Evolutionary conservation across 1,140 invertebrate genomes (phyloP), one percentile per base, ranked within the genome.

Genomic region (Drosophila sucinea): DNA sequence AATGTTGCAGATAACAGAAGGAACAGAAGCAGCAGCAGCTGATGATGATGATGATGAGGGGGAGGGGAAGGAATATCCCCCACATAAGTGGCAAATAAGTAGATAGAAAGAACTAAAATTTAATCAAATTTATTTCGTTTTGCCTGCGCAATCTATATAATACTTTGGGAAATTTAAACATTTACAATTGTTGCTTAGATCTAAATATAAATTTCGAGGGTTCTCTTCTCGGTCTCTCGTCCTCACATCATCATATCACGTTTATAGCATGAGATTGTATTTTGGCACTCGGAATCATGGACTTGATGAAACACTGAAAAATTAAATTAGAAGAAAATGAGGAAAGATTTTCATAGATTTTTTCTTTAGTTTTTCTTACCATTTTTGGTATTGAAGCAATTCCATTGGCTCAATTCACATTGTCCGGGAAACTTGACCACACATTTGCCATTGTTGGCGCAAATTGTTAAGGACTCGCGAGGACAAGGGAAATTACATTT

Each of bases 381-480:
- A 54, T 89, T 90, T 55, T 84, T 89, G 74, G 85, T 81, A 55
- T 90, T 90, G 47, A 90, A 90, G 55, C 85, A 90, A n/a, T 90
- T 90, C 81, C 86, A 90, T 54, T 85, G 65, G 41, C 68, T 81
- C 8, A 90, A 70, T 56, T 90, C 79, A 27, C 90, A 91, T n/a
- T 90, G 86, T 56, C 87, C 90, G 8, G 78, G 61, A 55, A 91
- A 91, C 10, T 83, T 80, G 57, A 86, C 81, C 7, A 85, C 63
- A 23, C 90, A 91, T n/a, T 85, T 68, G 54, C 75, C 83, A 55
- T 90, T 91, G 32, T 69, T 70, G 60, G 90, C 90, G 8, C 90
- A 91, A 44, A 91, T 67, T 27, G 77, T 73, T 23, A 90, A 38
- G 5, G 86, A 63, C 25, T 71, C 23, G 0, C 61, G 44, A 4